Conservation (phyloP, 2,888 invertebrate genomes). For the Fissipunctia ypsillon region DNA sequence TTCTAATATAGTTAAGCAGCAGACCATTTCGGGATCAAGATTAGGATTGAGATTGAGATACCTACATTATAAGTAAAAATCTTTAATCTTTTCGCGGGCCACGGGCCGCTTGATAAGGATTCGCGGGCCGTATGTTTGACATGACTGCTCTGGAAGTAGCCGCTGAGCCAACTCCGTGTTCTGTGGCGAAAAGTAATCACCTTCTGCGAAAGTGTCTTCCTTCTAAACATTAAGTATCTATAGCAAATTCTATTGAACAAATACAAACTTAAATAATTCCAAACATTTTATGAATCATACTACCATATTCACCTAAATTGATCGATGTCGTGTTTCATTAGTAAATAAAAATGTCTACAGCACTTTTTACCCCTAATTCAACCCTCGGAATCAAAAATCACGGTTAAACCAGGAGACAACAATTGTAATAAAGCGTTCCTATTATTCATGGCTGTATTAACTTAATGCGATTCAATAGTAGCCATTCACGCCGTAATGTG, state of each 20-base stretch:
- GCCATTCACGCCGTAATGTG: constrained; percentile 68
- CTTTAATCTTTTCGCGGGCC: no score
- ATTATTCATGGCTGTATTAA: constrained; percentile 81
- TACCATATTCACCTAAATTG: constrained; percentile 39
- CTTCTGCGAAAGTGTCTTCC: neutral
- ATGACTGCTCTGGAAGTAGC: no score
- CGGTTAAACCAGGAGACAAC: constrained; percentile 69
- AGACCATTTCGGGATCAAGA: no score
- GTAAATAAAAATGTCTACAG: constrained; percentile 56
- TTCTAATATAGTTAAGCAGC: no score
- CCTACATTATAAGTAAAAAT: no score
- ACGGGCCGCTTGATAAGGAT: no score
- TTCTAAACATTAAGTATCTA: neutral
- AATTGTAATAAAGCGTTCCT: constrained; percentile 77
- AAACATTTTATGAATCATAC: constrained; percentile 13
- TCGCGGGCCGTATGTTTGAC: no score
- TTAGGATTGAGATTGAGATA: no score
- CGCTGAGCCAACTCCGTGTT: no score
- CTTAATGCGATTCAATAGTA: constrained; percentile 81
- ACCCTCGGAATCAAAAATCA: constrained; percentile 72
- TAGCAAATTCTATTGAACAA: neutral
- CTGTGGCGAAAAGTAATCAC: neutral
- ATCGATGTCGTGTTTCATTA: constrained; percentile 55
- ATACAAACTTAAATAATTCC: neutral
- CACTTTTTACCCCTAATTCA: constrained; percentile 59